Evolutionary conservation across 1,140 invertebrate species (phyloP).

Genomic region (Drosophila persimilis): DNA sequence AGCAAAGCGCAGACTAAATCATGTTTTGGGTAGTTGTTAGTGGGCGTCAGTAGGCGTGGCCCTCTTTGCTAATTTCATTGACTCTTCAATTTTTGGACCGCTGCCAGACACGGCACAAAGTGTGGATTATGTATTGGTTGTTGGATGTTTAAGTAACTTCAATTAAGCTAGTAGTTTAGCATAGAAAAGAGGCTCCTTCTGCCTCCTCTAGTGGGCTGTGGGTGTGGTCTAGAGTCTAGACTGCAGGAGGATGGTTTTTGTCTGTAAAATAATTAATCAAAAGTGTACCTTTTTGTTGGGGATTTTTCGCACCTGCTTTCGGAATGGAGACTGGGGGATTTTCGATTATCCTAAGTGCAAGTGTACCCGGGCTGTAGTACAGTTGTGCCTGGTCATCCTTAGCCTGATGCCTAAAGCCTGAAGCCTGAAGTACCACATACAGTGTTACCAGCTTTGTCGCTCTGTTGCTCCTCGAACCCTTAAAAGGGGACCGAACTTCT

Average conservation of each 20-base stretch:
- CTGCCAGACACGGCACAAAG: conserved; percentile 55
- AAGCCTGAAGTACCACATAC: conserved; percentile 12
- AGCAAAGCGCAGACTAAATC: conserved; percentile 58
- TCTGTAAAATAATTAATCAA: conserved; percentile 39
- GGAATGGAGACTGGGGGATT: conserved; percentile 16
- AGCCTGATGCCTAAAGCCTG: background rate
- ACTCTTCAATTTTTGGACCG: conserved; percentile 52
- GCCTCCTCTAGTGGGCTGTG: too few species aligned
- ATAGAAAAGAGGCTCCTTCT: background rate
- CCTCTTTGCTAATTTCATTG: conserved; percentile 74
- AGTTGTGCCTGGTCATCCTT: conserved; percentile 61
- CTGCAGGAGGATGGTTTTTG: background rate
- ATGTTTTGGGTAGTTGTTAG: conserved; percentile 38
- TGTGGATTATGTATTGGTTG: conserved; percentile 31
- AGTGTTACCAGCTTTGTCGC: background rate
- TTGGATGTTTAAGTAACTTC: conserved; percentile 24
- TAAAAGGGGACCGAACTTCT: conserved; percentile 56
- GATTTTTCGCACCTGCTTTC: conserved; percentile 35
- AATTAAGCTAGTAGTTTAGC: conserved; percentile 37
- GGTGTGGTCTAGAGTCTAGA: background rate
- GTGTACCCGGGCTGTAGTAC: conserved; percentile 38
- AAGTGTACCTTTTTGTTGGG: conserved; percentile 19
- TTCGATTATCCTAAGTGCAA: conserved; percentile 76
- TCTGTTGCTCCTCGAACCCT: background rate
- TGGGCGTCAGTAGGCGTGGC: conserved; percentile 45